A percentile compares a stretch with the other conserved stretches of the same genome.
phyloP scores from a whole-genome alignment of 1,140 invertebrate genomes.

The Augochlora pura region DNA sequence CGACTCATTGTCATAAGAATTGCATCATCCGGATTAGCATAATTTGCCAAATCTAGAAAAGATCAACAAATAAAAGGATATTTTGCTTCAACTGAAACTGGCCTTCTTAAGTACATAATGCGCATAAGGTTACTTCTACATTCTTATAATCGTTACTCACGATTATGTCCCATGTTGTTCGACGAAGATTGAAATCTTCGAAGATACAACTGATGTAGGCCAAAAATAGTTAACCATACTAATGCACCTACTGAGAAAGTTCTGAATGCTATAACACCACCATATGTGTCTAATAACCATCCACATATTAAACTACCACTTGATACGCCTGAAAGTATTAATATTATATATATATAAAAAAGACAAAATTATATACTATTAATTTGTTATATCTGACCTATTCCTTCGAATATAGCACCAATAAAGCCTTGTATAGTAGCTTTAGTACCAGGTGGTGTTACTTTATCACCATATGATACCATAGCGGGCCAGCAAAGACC shows the following conservation, averaged over 20 bases:
- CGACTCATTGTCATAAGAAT: conserved; percentile 81
- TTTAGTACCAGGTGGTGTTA: conserved; percentile 92
- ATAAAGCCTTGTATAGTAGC: conserved; percentile 92
- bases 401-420: conserved; percentile 92
- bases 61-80: conserved; percentile 10
- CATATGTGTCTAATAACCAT: conserved; percentile 82
- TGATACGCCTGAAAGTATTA: conserved; percentile 83
- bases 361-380: background rate
- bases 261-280: conserved; percentile 85
- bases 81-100: conserved; percentile 30
- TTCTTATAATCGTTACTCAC: conserved; percentile 77
- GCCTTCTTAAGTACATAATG: conserved; percentile 23
- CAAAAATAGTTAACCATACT: conserved; percentile 83
- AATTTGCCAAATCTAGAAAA: conserved; percentile 80
- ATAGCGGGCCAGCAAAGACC: conserved; percentile 94
- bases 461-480: conserved; percentile 92
- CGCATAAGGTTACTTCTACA: conserved; percentile 34
- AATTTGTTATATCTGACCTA: conserved; percentile 80
- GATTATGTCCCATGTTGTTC: conserved; percentile 73
- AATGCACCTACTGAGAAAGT: conserved; percentile 86
- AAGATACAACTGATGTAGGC: conserved; percentile 81
- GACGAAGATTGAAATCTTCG: conserved; percentile 72
- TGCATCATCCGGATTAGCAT: conserved; percentile 82
- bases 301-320: conserved; percentile 89
- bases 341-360: conserved; percentile 12